Evolutionary conservation across 2,888 invertebrate genomes (phyloP), one percentile per base, ranked within the genome.

Genomic region (Ectemnius continuus): DNA sequence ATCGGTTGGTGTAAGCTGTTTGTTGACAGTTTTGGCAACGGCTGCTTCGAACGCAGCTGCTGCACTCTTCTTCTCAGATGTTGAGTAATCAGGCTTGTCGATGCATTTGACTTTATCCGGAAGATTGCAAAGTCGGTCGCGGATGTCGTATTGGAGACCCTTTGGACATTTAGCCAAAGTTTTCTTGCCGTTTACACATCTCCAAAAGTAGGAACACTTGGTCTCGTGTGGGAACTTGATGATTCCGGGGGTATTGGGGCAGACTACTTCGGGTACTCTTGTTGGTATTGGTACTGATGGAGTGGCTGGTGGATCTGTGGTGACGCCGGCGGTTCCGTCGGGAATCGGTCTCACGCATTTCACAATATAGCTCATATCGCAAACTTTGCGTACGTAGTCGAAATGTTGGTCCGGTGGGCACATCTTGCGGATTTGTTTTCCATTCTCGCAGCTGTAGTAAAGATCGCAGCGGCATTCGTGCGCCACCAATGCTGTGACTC

Each of bases 331-430:
- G 36, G 8, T 0, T 36, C 11, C 52, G 5, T 52, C n/a, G 6
- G 52, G 52, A 13, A 52, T 52, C 1, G 52, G 52, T 16, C 52
- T 6, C 4, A 52, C 52, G 16, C 52, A 52, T 16, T 52, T 52
- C n/a, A 52, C 52, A 5, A 52, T 1, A 5, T 14, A 14, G 4
- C 5, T 6, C 1, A 13, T 2, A 6, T 14, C 52, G 52, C 52
- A 52, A 13, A 14, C 16, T 2, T 52, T 14, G 16, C 14, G 11
- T 1, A 1, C n/a, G 6, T 52, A 14, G 52, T 52, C 52, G 6
- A 52, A 52, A 14, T 52, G 52, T 16, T 52, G 26, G 14, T 76
- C 81, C 1, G 26, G 2, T 1, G 72, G 61, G 61, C 85, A 85
- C 5, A 70, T 52, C 13, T 74, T 16, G 4, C 76, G 46, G 1